Evolutionary conservation across 2,113 vertebrate species (phyloP).

Genomic region (Plecotus auritus): DNA sequence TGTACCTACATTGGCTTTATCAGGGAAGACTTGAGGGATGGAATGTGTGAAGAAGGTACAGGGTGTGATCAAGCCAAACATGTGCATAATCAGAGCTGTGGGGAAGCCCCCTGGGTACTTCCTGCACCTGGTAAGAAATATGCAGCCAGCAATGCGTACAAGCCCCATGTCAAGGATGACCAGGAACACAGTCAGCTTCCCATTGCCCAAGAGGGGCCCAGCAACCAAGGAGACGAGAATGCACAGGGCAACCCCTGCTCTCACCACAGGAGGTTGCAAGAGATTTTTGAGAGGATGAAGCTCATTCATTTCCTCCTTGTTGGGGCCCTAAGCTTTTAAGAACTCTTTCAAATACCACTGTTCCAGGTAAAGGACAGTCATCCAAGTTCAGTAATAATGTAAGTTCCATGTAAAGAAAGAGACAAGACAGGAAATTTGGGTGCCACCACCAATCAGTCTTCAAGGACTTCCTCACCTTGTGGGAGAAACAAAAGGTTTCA

Average conservation of each 20-base stretch:
- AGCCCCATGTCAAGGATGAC: background rate
- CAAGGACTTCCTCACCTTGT: background rate
- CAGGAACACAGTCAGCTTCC: background rate
- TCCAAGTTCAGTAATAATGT: background rate
- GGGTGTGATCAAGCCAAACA: constrained; percentile 1
- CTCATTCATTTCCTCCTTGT: constrained; percentile 18
- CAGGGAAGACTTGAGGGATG: constrained; percentile 31
- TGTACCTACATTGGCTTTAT: constrained; percentile 51
- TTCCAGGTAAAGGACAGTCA: background rate
- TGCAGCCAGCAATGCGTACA: background rate
- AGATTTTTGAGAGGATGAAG: constrained; percentile 8
- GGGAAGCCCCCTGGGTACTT: constrained; percentile 54
- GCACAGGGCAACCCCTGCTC: background rate
- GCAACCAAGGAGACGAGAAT: background rate
- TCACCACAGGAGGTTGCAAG: constrained; percentile 39
- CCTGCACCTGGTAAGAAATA: constrained; percentile 31
- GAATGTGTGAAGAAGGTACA: constrained; percentile 56
- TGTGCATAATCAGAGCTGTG: background rate
- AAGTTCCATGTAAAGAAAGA: background rate
- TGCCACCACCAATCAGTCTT: background rate
- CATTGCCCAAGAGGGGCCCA: background rate
- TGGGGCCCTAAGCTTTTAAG: background rate
- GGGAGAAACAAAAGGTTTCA: background rate
- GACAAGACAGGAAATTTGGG: background rate
- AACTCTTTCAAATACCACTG: background rate